Percentiles rank a stretch among this genome's conserved stretches.
phyloP scores from a whole-genome alignment of 1,140 invertebrate genomes.

The Gryon sp. region DNA sequence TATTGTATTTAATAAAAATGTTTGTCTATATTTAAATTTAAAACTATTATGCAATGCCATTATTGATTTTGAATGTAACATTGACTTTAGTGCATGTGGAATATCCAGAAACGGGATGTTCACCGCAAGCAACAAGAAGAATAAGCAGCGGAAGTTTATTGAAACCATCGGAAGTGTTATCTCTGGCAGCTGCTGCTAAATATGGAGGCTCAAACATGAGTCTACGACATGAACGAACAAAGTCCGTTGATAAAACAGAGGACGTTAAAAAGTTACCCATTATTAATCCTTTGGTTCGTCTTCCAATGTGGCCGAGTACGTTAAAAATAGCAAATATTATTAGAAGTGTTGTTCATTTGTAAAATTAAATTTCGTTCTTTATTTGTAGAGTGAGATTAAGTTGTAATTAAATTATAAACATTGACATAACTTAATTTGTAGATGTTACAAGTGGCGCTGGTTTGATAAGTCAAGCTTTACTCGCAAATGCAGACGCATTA shows the following conservation, averaged over 20 bases:
- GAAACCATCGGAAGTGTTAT: constrained; percentile 82
- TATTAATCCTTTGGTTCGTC: constrained; percentile 91
- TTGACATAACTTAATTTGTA: constrained; percentile 70
- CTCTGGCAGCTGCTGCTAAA: constrained; percentile 81
- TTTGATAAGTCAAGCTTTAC: constrained; percentile 92
- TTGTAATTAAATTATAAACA: not conserved
- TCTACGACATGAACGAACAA: constrained; percentile 73
- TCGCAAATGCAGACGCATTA: constrained; percentile 97
- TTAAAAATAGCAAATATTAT: no score
- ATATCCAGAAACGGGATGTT: constrained; percentile 77
- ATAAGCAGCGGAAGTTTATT: constrained; percentile 89
- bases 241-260: constrained; percentile 80
- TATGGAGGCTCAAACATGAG: constrained; percentile 75
- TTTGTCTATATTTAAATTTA: no score
- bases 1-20: no score
- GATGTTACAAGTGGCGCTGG: constrained; percentile 85
- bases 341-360: constrained; percentile 5
- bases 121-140: constrained; percentile 86
- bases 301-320: constrained; percentile 93
- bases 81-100: constrained; percentile 73
- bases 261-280: constrained; percentile 89
- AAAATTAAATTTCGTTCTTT: not conserved
- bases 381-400: not conserved
- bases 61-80: not conserved
- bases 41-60: no score